Evolutionary conservation across 1,140 invertebrate species (phyloP), one percentile per base, ranked within the genome.

Genomic region (Lasioglossum albipes): DNA sequence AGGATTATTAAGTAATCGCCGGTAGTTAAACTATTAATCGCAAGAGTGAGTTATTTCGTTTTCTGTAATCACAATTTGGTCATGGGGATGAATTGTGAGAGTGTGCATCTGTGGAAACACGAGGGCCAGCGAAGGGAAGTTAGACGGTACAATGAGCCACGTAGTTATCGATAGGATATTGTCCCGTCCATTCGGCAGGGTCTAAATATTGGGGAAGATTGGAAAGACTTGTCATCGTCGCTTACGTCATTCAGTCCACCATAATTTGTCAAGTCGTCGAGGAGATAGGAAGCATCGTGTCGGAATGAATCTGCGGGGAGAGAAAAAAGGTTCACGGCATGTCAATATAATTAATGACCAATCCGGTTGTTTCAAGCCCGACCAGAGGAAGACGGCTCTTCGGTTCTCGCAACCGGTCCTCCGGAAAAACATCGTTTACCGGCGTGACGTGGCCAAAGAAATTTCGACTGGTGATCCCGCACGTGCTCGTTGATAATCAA

Each of bases 301-400:
- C 76, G 81, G 83, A 83, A 79, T 87, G 87, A 87, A 85, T 77
- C 49, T 84, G 83, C 84, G 79, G 65, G 59, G 80, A 22, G 62
- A 18, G 27, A 78, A 82, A 78, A 82, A 75, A 73, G 66, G 77
- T 76, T 52, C 75, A 80, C 75, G 82, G 80, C 62, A 85, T 67
- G 88, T 88, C 88, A 82, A 59, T 57, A 77, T 87, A 86, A 87
- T 86, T 87, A 87, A 87, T 86, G 84, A 86, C 54, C 74, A 27
- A 22, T 27, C 42, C 49, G 74, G 66, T 87, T 87, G 85, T 87
- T 86, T 87, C 82, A 87, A 61, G 1, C 27, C 42, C 52, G 27
- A 68, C 49, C 20, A 70, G 80, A 66, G 78, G 66, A 75, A 52
- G 22, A 86, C 20, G 57, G 22, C 42, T 54, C 79, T 81, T 54